Percentiles rank a stretch among this genome's conserved stretches.
Conservation (phyloP, 2,888 invertebrate species). For the Leucophenga maculata region DNA sequence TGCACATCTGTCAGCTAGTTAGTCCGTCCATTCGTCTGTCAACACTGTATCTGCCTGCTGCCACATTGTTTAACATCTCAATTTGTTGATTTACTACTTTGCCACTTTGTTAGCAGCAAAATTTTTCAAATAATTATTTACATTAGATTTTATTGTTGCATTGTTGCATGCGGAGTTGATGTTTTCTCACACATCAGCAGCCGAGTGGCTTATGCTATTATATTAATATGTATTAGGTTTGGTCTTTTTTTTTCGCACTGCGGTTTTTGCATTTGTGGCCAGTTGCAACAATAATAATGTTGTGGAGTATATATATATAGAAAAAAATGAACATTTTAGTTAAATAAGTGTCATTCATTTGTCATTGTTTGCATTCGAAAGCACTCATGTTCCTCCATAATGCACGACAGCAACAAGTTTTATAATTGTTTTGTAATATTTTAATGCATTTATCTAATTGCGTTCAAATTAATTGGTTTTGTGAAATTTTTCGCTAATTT, state of each 20-base stretch:
- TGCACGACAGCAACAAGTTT: constrained; percentile 7
- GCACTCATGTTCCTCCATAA: not conserved
- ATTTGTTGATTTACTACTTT: constrained; percentile 20
- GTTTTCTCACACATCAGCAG: too few species aligned
- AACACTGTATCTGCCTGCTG: too few species aligned
- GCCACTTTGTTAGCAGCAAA: constrained; percentile 6
- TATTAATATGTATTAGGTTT: not conserved
- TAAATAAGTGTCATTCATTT: constrained; percentile 6
- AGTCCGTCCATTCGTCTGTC: not conserved
- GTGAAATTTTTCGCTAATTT: constrained; percentile 16
- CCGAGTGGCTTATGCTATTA: too few species aligned
- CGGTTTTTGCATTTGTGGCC: not conserved
- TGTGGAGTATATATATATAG: not conserved
- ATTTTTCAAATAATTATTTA: constrained; percentile 21
- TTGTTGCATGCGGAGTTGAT: too few species aligned
- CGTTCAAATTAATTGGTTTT: constrained; percentile 19
- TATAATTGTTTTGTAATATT: constrained; percentile 21
- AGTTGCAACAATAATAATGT: not conserved
- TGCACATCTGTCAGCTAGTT: too few species aligned
- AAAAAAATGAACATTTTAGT: not conserved
- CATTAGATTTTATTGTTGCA: constrained; percentile 4
- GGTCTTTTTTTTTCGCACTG: not conserved
- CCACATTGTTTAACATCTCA: constrained; percentile 15
- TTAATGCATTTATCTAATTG: constrained; percentile 25
- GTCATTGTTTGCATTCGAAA: not conserved